phyloP scores from a whole-genome alignment of 2,113 vertebrate species.

The Miniopterus natalensis region DNA sequence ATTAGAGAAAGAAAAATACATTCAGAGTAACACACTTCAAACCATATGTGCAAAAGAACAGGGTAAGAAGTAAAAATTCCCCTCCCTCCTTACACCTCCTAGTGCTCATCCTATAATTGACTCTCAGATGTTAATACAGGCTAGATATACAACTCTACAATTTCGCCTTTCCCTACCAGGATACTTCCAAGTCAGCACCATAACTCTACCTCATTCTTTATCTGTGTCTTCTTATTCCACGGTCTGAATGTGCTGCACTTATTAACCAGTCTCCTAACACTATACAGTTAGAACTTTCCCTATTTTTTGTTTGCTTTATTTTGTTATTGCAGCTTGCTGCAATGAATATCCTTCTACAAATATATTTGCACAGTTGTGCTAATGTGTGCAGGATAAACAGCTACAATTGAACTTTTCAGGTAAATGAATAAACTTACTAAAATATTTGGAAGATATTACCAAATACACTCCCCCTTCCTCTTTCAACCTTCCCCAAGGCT shows the following conservation, averaged over 20 bases:
- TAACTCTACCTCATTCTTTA: background rate
- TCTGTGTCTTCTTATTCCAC: no score
- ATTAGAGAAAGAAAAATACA: constrained; percentile 56
- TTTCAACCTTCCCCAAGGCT: background rate
- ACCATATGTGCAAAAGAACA: background rate
- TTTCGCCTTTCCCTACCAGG: background rate
- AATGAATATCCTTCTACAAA: constrained; percentile 15
- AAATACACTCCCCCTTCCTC: background rate
- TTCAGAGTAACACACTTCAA: constrained; percentile 1
- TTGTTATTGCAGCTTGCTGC: constrained; percentile 12
- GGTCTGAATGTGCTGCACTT: background rate
- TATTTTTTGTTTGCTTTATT: background rate
- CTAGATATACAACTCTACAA: background rate
- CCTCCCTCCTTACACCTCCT: background rate
- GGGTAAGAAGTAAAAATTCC: background rate
- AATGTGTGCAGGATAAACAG: background rate
- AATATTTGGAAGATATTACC: background rate
- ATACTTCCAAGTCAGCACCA: background rate
- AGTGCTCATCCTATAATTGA: background rate
- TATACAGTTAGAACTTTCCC: background rate
- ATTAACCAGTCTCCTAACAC: background rate
- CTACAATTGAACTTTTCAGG: background rate
- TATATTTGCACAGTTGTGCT: background rate
- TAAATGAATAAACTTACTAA: background rate
- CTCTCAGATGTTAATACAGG: background rate